Evolutionary conservation across 2,888 invertebrate genomes (phyloP), one percentile per base, ranked within the genome.

Genomic region (Epiblema foenella): DNA sequence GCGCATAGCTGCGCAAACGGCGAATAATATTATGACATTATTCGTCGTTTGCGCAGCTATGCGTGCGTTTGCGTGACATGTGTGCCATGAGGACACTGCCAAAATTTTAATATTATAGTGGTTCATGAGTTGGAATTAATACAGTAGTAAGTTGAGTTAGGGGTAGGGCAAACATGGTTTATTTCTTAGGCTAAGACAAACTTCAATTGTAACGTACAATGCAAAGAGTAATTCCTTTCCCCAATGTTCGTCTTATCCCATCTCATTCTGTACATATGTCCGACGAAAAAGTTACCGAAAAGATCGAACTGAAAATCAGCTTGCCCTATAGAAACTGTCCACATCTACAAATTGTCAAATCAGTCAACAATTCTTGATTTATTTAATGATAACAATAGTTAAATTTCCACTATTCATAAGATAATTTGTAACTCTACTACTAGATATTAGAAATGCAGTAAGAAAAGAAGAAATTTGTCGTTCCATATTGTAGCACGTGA

Each of bases 311-410:
- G 8, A 52, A 68, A 54, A 29, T 39, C 29, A 24, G 54, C 24
- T 42, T 66, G 52, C 20, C 58, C 65, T 70, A 66, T 59, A 54
- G 59, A 65, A 66, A 60, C 65, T 70, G 24, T 63, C 49, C 73
- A 70, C 69, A 59, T 68, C 70, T 70, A 73, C 42, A 58, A 69
- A 69, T 69, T 68, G 69, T 70, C 68, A 73, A 73, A 64, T 73
- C 73, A 73, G 73, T 70, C 70, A 70, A 70, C 70, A 70, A 70
- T 66, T 70, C 17, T 66, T 69, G 49, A 69, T 65, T 66, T 24
- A 70, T 70, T 66, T 51, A 33, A 62, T 60, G 60, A 46, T 70
- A 66, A 54, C 65, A 60, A 70, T 56, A 56, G 42, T 60, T 46
- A 54, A 70, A 60, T 60, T 70, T 70, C 65, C 37, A 60, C 65